A percentile compares a stretch with the other conserved stretches of the same genome.
Conservation (phyloP, 2,113 vertebrate genomes). For the Callospermophilus lateralis region DNA sequence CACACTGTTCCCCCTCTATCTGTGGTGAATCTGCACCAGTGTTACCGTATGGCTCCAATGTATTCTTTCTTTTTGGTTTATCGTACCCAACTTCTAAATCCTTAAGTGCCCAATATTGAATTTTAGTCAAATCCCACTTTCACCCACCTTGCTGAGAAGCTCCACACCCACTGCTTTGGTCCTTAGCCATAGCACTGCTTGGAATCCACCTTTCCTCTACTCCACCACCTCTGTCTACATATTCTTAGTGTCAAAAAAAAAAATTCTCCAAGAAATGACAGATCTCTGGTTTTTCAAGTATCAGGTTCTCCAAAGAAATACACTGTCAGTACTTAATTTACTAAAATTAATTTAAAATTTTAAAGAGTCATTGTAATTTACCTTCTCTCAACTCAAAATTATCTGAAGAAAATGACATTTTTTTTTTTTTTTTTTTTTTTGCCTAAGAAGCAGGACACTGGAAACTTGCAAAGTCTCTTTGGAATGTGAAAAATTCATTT, state of each 20-base stretch:
- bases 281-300: slow-evolving; percentile 42
- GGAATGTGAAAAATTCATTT: slow-evolving; percentile 67
- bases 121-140: too few relatives aligned
- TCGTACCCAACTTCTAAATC: too few relatives aligned
- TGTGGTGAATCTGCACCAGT: too few relatives aligned
- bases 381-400: slow-evolving; percentile 66
- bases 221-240: not conserved
- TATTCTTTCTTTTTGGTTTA: too few relatives aligned
- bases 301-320: not conserved
- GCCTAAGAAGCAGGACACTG: slow-evolving; percentile 42
- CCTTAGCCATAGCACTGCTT: too few relatives aligned
- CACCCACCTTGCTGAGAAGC: too few relatives aligned
- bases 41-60: too few relatives aligned
- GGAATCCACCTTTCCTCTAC: too few relatives aligned
- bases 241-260: not conserved
- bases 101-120: too few relatives aligned
- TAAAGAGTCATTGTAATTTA: slow-evolving; percentile 77
- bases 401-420: slow-evolving; percentile 68
- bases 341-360: slow-evolving; percentile 75
- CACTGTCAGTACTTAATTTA: slow-evolving; percentile 55
- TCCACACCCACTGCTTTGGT: too few relatives aligned
- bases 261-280: not conserved
- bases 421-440: slow-evolving; percentile 70
- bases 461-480: slow-evolving; percentile 45
- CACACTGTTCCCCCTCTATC: too few relatives aligned